Evolutionary conservation across 2,113 vertebrate genomes (phyloP).

Genomic region (Terrapene triunguis): DNA sequence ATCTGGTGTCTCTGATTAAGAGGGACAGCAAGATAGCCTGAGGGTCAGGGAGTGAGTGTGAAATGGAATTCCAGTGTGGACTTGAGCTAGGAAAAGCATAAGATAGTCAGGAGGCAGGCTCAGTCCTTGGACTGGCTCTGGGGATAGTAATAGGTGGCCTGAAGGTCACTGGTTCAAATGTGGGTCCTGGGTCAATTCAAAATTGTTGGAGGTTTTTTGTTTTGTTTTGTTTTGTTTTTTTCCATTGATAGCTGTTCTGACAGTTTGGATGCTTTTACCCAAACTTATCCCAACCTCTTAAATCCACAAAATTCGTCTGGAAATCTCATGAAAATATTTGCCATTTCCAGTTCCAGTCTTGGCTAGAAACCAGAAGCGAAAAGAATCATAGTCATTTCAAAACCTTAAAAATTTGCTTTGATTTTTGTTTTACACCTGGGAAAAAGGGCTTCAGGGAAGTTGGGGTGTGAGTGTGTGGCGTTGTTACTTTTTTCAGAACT

Average conservation of each 20-base stretch:
- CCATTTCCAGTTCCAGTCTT: not conserved
- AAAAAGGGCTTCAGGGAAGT: not conserved
- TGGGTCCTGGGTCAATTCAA: not conserved
- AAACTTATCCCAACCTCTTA: not conserved
- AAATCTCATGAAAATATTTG: not conserved
- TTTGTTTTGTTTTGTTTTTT: not conserved
- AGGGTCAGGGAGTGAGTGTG: not conserved
- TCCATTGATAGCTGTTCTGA: not conserved
- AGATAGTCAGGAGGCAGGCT: not conserved
- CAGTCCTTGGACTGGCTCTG: not conserved
- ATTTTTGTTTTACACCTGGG: not conserved
- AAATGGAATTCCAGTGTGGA: not conserved
- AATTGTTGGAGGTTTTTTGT: not conserved
- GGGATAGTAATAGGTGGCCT: not conserved
- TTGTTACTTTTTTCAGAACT: not conserved
- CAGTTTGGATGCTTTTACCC: not conserved
- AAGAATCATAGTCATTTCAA: not conserved
- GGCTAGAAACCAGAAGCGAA: not conserved
- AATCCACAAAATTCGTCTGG: not conserved
- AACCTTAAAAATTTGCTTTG: not conserved
- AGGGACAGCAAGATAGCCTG: not conserved
- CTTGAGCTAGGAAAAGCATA: not conserved
- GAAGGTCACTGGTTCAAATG: not conserved
- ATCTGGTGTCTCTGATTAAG: not conserved
- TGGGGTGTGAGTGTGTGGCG: not conserved